Percentiles rank a stretch among this genome's conserved stretches.
Evolutionary conservation across 92 coral and sea anemone species (phyloP).

Genomic region (Porites lobata): DNA sequence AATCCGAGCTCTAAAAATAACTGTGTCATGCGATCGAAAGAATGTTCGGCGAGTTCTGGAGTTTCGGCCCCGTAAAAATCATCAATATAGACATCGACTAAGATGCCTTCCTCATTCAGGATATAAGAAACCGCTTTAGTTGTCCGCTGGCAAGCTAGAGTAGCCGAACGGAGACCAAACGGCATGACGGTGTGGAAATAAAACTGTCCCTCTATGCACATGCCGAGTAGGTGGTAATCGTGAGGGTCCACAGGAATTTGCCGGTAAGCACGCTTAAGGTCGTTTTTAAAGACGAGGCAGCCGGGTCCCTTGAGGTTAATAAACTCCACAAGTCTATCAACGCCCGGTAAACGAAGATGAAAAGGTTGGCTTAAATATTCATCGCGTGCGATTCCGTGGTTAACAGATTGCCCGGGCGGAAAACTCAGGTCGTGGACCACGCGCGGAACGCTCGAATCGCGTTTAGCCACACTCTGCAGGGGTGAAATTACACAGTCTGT

Average conservation of each 20-base stretch:
- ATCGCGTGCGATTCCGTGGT: not conserved
- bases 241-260: not conserved
- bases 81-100: slow-evolving; percentile 43
- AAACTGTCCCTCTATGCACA: no score
- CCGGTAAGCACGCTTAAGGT: not conserved
- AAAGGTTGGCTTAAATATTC: not conserved
- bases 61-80: slow-evolving; percentile 67
- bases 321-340: not conserved
- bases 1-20: slow-evolving; percentile 54
- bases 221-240: no score
- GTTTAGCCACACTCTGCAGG: not conserved
- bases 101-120: slow-evolving; percentile 26
- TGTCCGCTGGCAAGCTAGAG: no score
- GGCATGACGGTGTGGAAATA: no score
- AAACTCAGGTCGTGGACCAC: slow-evolving; percentile 9
- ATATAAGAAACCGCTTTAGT: slow-evolving; percentile 3
- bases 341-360: not conserved
- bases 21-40: slow-evolving; percentile 50
- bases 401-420: not conserved
- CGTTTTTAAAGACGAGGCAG: not conserved
- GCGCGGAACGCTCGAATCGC: not conserved
- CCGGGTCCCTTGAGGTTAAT: not conserved
- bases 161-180: no score
- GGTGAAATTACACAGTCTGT: slow-evolving; percentile 4
- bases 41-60: slow-evolving; percentile 28